Conservation (phyloP, 2,888 invertebrate genomes). For the Villa cingulata region DNA sequence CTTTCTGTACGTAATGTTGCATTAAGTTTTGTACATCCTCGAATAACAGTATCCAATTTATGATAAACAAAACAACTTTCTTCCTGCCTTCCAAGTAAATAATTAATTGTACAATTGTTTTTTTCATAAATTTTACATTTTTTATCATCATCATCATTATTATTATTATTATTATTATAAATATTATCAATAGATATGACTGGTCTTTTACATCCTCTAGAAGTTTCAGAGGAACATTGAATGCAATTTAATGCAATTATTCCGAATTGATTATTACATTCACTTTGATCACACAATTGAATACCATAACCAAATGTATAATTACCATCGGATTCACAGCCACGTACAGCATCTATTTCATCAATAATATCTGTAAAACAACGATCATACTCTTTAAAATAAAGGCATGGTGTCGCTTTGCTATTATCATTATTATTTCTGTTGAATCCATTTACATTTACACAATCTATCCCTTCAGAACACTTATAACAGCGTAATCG, state of each 20-base stretch:
- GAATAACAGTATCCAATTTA: neutral
- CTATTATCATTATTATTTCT: neutral
- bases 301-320: slow-evolving; percentile 23
- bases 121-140: neutral
- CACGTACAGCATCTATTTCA: slow-evolving; percentile 18
- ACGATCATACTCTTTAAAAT: neutral
- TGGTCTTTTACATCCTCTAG: neutral
- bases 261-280: slow-evolving; percentile 23
- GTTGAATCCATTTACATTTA: neutral
- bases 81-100: neutral
- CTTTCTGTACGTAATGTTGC: neutral
- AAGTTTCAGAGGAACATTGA: neutral
- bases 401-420: neutral
- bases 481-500: neutral
- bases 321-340: slow-evolving; percentile 19
- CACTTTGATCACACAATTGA: slow-evolving; percentile 26
- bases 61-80: neutral
- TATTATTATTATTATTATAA: neutral
- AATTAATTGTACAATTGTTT: neutral
- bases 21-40: neutral
- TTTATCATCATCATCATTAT: neutral
- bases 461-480: neutral
- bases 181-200: neutral
- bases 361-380: neutral
- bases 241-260: slow-evolving; percentile 7